phyloP scores from a whole-genome alignment of 2,888 invertebrate species.

The Athalia circularis region DNA sequence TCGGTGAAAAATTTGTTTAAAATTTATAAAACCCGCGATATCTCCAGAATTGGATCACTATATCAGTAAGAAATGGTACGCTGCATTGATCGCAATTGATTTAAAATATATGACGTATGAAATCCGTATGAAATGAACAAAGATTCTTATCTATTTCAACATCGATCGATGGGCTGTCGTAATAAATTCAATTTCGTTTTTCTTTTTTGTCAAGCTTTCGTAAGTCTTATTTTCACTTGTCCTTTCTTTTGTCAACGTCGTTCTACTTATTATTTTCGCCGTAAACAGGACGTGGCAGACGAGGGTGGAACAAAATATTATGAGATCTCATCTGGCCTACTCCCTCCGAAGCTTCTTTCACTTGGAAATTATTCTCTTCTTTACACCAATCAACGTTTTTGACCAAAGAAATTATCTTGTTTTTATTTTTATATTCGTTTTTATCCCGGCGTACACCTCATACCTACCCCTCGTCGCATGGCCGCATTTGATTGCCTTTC shows the following conservation, averaged over 20 bases:
- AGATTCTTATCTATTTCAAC: no score
- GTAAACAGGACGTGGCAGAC: slow-evolving; percentile 16
- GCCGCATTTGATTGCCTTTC: no score
- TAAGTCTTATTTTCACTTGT: slow-evolving; percentile 3
- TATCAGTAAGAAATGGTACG: no score
- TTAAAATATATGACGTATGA: no score
- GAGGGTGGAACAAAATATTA: not conserved
- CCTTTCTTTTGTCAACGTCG: slow-evolving; percentile 2
- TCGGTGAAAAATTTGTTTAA: no score
- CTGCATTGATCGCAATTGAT: no score
- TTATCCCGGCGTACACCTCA: no score
- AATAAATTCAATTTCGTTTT: not conserved
- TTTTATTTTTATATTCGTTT: not conserved
- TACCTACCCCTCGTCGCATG: no score
- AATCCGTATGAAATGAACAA: no score
- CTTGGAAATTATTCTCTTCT: slow-evolving; percentile 4
- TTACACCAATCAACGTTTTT: not conserved
- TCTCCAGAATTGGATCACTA: no score
- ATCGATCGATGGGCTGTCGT: not conserved
- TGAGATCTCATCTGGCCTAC: slow-evolving; percentile 5
- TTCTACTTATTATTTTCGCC: slow-evolving; percentile 14
- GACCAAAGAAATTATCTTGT: not conserved
- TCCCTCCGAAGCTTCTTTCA: not conserved
- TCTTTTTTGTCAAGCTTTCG: not conserved
- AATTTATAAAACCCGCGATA: no score